Evolutionary conservation across 2,797 vertebrate genomes (phyloP), one percentile per base, ranked within the genome.

Genomic region (Poeciliopsis paucimaculata): DNA sequence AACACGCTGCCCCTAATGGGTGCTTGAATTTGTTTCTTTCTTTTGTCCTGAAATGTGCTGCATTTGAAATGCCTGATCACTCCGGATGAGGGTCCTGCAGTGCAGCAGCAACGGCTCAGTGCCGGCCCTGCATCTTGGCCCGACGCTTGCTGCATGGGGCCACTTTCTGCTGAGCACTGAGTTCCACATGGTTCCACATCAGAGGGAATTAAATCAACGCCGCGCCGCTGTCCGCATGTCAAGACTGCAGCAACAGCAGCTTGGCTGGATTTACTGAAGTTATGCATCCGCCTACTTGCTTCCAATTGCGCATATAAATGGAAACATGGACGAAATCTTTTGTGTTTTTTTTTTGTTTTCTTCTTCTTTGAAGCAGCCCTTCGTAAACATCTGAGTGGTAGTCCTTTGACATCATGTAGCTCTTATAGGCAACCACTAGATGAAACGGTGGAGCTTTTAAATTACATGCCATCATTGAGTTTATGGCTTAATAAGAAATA

Each of bases 161-260:
- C 88, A 84, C 91, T 93, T 93, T 94, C 83, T 95, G 93, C 94
- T 93, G 94, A 95, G 91, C 82, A 86, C 75, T 4, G 81, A 90
- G 79, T 94, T 94, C 66, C 91, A 92, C 89, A 72, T 82, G 90
- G 91, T 89, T 90, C 87, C 86, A 90, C 91, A 92, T 92, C 89
- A 90, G 85, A 89, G 86, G 87, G 90, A 84, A 92, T 92, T 93
- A 93, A 91, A 94, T 95, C 92, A 91, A 72, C 62, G 28, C 75
- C 39, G 87, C 39, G 88, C 86, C 31, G 85, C 81, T 82, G 83
- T 78, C 88, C 4, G 15, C 82, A 60, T 86, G 91, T 92, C 90
- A 87, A 60, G 77, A 90, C 89, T 86, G 91, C 86, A 86, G 90
- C 85, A 76, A 78, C 71, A 76, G 86, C 82, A 82, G 86, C 86